Percentiles rank a stretch among this genome's conserved stretches.
These are phyloP conservation scores for Pentamera pediparva DNA, from an alignment of 53 echinoderm and acorn worm genomes.

Conservation along the genomic window DNA sequence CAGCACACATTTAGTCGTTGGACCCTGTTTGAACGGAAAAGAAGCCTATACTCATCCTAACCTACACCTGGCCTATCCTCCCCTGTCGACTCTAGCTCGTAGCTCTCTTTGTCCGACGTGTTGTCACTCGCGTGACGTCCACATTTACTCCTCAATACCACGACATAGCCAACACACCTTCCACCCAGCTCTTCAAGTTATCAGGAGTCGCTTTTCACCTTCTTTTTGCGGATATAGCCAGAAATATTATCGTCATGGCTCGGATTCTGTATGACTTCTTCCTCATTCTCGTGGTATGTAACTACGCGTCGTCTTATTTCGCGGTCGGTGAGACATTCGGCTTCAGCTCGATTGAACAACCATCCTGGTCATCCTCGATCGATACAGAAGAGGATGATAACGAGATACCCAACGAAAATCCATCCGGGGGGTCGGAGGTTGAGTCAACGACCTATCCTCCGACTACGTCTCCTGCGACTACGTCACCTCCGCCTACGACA, in stretches of 20 bases:
- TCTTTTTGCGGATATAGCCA: not conserved
- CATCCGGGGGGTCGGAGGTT: not conserved
- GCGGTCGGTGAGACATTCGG: constrained; percentile 18
- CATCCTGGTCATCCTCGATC: constrained; percentile 19
- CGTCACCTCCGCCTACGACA: not conserved
- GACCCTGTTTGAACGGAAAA: too few relatives aligned
- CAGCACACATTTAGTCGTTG: too few relatives aligned
- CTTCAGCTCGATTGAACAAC: constrained; percentile 10
- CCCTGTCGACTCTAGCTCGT: too few relatives aligned
- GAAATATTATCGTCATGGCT: too few relatives aligned
- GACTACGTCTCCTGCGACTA: not conserved
- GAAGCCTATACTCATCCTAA: too few relatives aligned
- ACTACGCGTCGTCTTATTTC: constrained; percentile 3
- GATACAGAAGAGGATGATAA: not conserved
- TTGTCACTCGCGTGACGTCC: too few relatives aligned
- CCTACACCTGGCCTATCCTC: too few relatives aligned
- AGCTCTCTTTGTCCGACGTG: too few relatives aligned
- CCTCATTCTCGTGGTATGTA: not conserved
- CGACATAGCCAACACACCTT: too few relatives aligned
- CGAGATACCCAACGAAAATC: too few relatives aligned
- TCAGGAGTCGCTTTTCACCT: not conserved
- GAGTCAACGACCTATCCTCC: not conserved
- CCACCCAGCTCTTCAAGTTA: too few relatives aligned
- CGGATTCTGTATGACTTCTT: not conserved
- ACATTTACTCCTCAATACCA: too few relatives aligned